These are phyloP conservation scores for Centruroides vittatus DNA, from an alignment of 1,140 invertebrate species.

Conservation along the genomic window DNA sequence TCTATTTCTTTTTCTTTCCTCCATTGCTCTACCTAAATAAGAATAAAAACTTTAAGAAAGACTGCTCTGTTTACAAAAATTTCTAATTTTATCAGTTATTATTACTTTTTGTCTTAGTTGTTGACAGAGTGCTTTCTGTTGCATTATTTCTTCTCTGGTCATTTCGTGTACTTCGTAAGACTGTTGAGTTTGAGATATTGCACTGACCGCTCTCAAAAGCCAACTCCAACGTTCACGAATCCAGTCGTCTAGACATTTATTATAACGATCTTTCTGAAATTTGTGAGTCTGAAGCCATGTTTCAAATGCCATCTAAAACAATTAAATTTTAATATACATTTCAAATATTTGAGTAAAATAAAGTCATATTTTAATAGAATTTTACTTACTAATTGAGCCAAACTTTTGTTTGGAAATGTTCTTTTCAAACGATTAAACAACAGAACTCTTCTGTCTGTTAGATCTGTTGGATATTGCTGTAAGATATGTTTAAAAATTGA, in stretches of 20 bases:
- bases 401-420: conserved; percentile 12
- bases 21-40: conserved; percentile 10
- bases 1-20: conserved; percentile 14
- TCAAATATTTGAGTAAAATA: too few relatives aligned
- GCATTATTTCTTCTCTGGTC: conserved; percentile 8
- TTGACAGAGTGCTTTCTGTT: conserved; percentile 10
- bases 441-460: conserved; percentile 12
- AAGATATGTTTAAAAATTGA: conserved; percentile 12
- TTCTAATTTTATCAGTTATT: too few relatives aligned
- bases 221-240: conserved; percentile 12
- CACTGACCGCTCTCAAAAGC: conserved; percentile 10
- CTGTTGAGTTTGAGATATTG: conserved; percentile 10
- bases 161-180: conserved; percentile 8
- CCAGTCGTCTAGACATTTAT: conserved; percentile 14
- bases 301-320: conserved; percentile 10
- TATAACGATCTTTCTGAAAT: conserved; percentile 12
- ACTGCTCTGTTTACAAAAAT: too few relatives aligned
- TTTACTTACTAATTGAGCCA: conserved; percentile 8
- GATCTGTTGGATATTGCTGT: conserved; percentile 13
- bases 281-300: conserved; percentile 13
- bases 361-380: too few relatives aligned
- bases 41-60: too few relatives aligned
- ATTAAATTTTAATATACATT: too few relatives aligned
- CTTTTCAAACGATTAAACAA: conserved; percentile 12
- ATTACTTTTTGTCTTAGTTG: conserved; percentile 9